Evolutionary conservation across 2,113 vertebrate genomes (phyloP).

Genomic region (Leucosticte australis): DNA sequence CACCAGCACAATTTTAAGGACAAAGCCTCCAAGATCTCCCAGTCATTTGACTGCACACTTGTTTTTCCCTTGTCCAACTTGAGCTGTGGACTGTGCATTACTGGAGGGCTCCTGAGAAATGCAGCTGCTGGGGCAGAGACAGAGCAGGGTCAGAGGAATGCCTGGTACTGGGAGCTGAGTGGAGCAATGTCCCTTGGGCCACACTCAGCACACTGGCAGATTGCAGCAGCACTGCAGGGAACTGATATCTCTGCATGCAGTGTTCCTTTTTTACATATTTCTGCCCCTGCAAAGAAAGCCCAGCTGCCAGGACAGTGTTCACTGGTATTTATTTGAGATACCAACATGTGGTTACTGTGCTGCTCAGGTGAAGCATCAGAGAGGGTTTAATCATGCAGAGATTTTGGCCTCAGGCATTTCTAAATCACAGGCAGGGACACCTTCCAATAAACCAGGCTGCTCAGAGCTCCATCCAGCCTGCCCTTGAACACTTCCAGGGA

Average conservation of each 20-base stretch:
- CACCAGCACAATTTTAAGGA: neutral
- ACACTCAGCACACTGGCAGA: neutral
- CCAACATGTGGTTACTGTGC: neutral
- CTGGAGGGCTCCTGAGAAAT: neutral
- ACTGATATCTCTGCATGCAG: rapidly evolving
- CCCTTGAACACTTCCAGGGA: neutral
- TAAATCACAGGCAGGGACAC: neutral
- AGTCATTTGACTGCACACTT: neutral
- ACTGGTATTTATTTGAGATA: neutral
- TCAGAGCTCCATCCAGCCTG: neutral
- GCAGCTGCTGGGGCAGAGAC: neutral
- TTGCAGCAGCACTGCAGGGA: neutral
- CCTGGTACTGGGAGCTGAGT: rapidly evolving
- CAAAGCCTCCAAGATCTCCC: neutral
- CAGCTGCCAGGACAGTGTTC: neutral
- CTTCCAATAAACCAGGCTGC: neutral
- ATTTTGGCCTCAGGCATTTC: neutral
- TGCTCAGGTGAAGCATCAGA: neutral
- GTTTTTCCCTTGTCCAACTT: neutral
- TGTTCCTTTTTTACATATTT: neutral
- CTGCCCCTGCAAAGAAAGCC: neutral
- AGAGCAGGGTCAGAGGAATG: neutral
- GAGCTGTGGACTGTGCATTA: rapidly evolving
- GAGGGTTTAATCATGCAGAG: neutral
- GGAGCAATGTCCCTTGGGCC: neutral